Conservation (phyloP, 1,140 invertebrate genomes). For the Galleria mellonella region DNA sequence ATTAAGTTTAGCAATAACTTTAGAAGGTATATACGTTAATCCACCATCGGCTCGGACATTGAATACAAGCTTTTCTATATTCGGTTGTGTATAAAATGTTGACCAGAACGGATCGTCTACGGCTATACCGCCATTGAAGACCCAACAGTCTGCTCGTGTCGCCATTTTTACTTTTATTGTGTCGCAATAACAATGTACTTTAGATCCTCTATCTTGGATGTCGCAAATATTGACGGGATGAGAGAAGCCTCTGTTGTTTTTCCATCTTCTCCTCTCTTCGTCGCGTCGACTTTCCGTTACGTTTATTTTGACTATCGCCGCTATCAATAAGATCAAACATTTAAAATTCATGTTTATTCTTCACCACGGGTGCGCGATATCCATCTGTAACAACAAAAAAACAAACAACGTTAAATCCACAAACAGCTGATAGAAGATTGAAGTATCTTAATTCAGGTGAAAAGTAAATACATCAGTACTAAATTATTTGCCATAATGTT, state of each 20-base stretch:
- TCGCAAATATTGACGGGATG: slow-evolving; percentile 69
- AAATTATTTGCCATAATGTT: too few species aligned
- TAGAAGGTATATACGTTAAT: slow-evolving; percentile 81
- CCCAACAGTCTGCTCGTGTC: slow-evolving; percentile 75
- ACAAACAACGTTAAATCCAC: too few species aligned
- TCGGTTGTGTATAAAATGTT: slow-evolving; percentile 81
- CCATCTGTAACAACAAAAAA: slow-evolving; percentile 59
- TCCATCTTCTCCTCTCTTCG: slow-evolving; percentile 61
- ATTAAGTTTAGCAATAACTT: slow-evolving; percentile 79
- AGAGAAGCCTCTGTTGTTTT: slow-evolving; percentile 55
- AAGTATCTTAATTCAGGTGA: too few species aligned
- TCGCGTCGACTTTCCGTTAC: slow-evolving; percentile 60
- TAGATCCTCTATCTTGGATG: slow-evolving; percentile 62
- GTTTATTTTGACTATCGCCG: slow-evolving; percentile 59
- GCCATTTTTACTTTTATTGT: slow-evolving; percentile 60
- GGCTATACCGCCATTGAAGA: slow-evolving; percentile 79
- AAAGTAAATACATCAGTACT: too few species aligned
- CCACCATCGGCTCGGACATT: slow-evolving; percentile 79
- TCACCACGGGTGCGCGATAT: slow-evolving; percentile 34
- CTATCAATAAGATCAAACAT: slow-evolving; percentile 62
- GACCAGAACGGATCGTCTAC: slow-evolving; percentile 81
- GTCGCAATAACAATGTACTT: slow-evolving; percentile 71
- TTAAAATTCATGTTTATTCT: slow-evolving; percentile 57
- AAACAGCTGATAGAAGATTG: too few species aligned
- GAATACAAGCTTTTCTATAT: slow-evolving; percentile 80